Evolutionary conservation across 2,888 invertebrate genomes (phyloP), one percentile per base, ranked within the genome.

Genomic region (Pristionchus mayeri): DNA sequence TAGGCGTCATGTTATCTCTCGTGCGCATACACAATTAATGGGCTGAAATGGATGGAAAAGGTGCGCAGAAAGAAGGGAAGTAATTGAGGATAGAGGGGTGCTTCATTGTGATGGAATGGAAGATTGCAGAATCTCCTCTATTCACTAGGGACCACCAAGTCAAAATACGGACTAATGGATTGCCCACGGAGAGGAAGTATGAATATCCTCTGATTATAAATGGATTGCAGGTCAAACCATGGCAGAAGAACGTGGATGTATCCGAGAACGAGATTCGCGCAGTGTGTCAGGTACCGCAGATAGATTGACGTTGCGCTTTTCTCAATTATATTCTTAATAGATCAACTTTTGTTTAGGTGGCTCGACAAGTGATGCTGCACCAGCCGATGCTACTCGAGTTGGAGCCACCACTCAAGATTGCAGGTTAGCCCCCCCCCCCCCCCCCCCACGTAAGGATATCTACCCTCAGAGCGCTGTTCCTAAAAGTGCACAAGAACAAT

Each of bases 321-420:
- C n/a, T n/a, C n/a, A n/a, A 37, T 67, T 37, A 67, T 34, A 67
- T 37, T 44, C 24, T 13, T 63, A n/a, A 63, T 34, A 4, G 54
- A 4, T 3, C 4, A 34, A n/a, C 18, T 63, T 3, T n/a, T n/a
- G n/a, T n/a, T n/a, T 63, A 84, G 75, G 75, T 92, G 50, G 89
- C 91, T 13, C 85, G 92, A 85, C 90, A 92, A 57, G 89, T 92
- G 44, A 91, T 92, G 85, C 86, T 92, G 85, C 89, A 90, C 84
- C 92, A 92, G 82, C 92, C 92, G 75, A 92, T 92, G 92, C 87
- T 92, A 44, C 86, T 92, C 37, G 92, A 92, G 84, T 82, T 92
- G 85, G 91, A 91, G 83, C 91, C 92, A 13, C 92, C 92, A 50
- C 87, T 92, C 21, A 92, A 92, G 85, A 92, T 92, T 67, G 92